These are phyloP conservation scores for Coendou prehensilis DNA, from an alignment of 2,797 vertebrate species.

Conservation along the genomic window DNA sequence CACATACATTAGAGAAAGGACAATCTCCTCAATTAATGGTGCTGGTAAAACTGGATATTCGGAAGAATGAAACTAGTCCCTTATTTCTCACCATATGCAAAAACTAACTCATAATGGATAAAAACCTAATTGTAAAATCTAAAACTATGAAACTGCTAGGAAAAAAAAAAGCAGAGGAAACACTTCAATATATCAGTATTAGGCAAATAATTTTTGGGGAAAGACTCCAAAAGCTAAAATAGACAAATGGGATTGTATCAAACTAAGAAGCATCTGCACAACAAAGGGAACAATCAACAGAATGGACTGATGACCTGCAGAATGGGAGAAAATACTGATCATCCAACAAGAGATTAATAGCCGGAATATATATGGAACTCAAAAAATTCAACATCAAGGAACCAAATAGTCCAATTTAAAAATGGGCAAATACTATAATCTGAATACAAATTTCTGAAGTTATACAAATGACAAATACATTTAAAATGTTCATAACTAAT, in stretches of 20 bases:
- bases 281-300: not conserved
- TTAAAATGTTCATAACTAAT: not conserved
- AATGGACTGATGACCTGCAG: not conserved
- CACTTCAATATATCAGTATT: not conserved
- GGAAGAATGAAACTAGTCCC: not conserved
- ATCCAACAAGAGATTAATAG: not conserved
- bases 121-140: not conserved
- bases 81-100: not conserved
- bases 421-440: not conserved
- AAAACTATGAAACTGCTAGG: not conserved
- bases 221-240: not conserved
- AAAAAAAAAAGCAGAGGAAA: not conserved
- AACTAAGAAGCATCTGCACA: not conserved
- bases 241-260: not conserved
- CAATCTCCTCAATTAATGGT: not conserved
- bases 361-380: not conserved
- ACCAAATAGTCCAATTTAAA: not conserved
- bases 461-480: not conserved
- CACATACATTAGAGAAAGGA: not conserved
- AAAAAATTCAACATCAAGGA: not conserved
- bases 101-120: not conserved
- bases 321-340: not conserved
- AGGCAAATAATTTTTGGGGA: not conserved
- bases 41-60: not conserved
- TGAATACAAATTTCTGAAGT: not conserved